A percentile compares a stretch with the other conserved stretches of the same genome.
phyloP scores from a whole-genome alignment of 2,797 vertebrate genomes.

The Iguana delicatissima region DNA sequence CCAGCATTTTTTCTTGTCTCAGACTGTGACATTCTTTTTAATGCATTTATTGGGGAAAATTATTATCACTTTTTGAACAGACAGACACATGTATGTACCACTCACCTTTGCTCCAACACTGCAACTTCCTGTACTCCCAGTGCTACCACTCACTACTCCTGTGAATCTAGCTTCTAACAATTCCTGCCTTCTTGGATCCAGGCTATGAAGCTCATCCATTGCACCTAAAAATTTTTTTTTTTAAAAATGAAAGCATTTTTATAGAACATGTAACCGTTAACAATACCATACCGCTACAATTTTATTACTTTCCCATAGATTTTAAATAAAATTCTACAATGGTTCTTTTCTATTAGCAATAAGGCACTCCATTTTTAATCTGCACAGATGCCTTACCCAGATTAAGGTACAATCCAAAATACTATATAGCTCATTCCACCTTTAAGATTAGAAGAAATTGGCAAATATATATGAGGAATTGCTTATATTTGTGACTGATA shows the following conservation, averaged over 20 bases:
- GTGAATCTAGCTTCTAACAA: conserved; percentile 98
- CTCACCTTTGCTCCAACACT: conserved; percentile 97
- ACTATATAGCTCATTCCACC: background rate
- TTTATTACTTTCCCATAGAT: background rate
- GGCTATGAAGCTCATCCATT: conserved; percentile 99
- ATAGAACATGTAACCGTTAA: conserved; percentile 9
- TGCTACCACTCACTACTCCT: conserved; percentile 96
- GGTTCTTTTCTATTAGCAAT: background rate
- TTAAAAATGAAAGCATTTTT: background rate
- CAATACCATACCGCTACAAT: background rate
- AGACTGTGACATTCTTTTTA: background rate
- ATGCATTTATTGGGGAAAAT: conserved; percentile 2
- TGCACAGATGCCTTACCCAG: background rate
- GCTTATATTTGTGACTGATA: background rate
- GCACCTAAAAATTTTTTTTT: too few species aligned
- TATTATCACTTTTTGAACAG: background rate
- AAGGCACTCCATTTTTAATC: background rate
- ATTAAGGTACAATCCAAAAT: background rate
- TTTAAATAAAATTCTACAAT: background rate
- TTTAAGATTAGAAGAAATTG: background rate
- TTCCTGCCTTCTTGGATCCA: conserved; percentile 98
- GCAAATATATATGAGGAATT: background rate
- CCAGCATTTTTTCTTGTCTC: background rate
- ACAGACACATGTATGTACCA: conserved; percentile 39
- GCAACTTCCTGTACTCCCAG: conserved; percentile 96